Evolutionary conservation across 2,797 vertebrate species (phyloP).

Genomic region (Dipus sagitta): DNA sequence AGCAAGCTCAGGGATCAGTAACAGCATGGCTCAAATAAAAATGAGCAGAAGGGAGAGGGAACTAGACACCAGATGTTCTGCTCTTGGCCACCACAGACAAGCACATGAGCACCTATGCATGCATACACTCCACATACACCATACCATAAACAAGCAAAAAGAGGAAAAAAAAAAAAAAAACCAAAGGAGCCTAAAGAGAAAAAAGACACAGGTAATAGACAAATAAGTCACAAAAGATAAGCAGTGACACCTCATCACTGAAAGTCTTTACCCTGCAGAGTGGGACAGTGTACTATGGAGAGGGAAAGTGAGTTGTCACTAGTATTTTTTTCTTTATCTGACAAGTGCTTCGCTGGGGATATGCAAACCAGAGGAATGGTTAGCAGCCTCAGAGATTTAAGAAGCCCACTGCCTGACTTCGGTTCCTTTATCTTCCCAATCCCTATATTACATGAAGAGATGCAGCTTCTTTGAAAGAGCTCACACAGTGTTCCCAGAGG

Average conservation of each 20-base stretch:
- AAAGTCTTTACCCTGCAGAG: slow-evolving; percentile 75
- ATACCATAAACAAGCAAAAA: no score
- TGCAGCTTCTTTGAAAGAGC: background rate
- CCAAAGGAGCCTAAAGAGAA: no score
- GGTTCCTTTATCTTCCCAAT: background rate
- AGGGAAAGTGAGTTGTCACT: slow-evolving; percentile 79
- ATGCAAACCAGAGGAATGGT: background rate
- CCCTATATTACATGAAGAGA: background rate
- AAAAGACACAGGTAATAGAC: background rate
- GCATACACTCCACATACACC: no score
- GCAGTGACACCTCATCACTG: slow-evolving; percentile 81
- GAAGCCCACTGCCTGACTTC: background rate
- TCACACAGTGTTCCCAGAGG: background rate
- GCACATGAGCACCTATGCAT: no score
- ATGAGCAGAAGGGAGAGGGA: no score
- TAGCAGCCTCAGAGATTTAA: background rate
- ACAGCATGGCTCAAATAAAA: no score
- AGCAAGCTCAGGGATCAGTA: no score
- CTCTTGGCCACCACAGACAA: no score
- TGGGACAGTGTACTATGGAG: background rate
- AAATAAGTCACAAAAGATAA: slow-evolving; percentile 73
- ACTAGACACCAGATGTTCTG: no score
- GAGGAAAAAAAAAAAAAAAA: no score
- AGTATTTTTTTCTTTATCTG: slow-evolving; percentile 81
- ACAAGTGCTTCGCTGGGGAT: slow-evolving; percentile 79